A percentile compares a stretch with the other conserved stretches of the same genome.
Conservation (phyloP, 2,888 invertebrate genomes). For the Argynnis bischoffii region DNA sequence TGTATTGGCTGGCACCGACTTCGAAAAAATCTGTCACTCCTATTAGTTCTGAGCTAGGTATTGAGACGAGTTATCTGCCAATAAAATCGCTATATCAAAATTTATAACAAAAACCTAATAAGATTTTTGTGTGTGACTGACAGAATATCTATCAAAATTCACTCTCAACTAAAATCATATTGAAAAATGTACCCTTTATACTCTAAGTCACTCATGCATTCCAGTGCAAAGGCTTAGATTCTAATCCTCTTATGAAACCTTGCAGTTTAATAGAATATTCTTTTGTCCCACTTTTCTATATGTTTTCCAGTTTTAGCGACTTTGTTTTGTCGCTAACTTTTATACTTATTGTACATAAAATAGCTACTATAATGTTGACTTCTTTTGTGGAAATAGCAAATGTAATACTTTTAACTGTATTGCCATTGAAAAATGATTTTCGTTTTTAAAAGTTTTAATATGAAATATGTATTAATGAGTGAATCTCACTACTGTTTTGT, state of each 20-base stretch:
- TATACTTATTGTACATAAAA: not conserved
- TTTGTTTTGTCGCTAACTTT: not conserved
- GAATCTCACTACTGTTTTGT: conserved; percentile 1
- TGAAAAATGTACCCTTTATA: conserved; percentile 4
- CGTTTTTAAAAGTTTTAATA: conserved; percentile 1
- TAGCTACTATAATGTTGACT: not conserved
- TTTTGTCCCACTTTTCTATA: conserved; percentile 26
- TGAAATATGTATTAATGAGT: not conserved
- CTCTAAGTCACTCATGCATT: conserved; percentile 10
- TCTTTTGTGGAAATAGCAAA: conserved; percentile 2
- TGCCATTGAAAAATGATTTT: conserved; percentile 1
- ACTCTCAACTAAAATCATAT: not conserved
- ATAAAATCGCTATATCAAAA: no score
- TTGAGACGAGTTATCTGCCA: no score
- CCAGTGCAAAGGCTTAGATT: conserved; percentile 24
- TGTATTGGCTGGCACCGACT: no score
- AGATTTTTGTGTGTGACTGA: no score
- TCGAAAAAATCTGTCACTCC: no score
- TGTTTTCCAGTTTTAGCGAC: conserved; percentile 4
- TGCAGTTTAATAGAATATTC: conserved; percentile 33
- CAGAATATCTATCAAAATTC: no score
- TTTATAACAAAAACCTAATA: no score
- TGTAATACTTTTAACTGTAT: not conserved
- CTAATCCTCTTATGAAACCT: conserved; percentile 38
- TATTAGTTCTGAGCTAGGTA: no score